These are phyloP conservation scores for Microplitis manilae DNA, from an alignment of 2,888 invertebrate genomes.

Conservation along the genomic window DNA sequence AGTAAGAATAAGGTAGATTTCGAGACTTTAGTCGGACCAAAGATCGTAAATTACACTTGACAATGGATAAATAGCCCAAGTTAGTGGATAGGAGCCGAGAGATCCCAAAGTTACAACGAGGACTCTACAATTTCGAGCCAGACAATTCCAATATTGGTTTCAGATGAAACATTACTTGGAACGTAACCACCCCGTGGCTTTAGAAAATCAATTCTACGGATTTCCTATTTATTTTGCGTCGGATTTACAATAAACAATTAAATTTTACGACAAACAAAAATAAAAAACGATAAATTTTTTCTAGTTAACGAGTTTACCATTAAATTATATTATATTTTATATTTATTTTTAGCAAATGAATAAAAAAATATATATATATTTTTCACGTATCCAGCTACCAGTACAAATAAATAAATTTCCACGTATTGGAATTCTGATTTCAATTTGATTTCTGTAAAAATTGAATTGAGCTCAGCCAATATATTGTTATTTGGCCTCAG, in stretches of 20 bases:
- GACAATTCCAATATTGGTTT: slow-evolving; percentile 38
- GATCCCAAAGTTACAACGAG: slow-evolving; percentile 31
- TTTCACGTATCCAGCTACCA: slow-evolving; percentile 3
- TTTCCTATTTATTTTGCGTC: neutral
- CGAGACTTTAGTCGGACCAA: slow-evolving; percentile 25
- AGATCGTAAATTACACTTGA: slow-evolving; percentile 42
- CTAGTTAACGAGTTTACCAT: neutral
- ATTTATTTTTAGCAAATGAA: neutral
- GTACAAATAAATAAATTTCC: slow-evolving; percentile 19
- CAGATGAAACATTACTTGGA: slow-evolving; percentile 29
- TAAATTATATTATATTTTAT: neutral
- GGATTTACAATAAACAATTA: neutral
- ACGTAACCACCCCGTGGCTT: slow-evolving; percentile 11
- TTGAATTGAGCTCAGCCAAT: slow-evolving; percentile 42
- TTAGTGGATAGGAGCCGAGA: slow-evolving; percentile 30
- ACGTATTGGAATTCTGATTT: slow-evolving; percentile 40
- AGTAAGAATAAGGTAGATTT: slow-evolving; percentile 14
- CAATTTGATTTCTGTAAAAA: slow-evolving; percentile 49
- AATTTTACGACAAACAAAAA: neutral
- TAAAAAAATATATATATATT: neutral
- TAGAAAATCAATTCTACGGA: slow-evolving; percentile 24
- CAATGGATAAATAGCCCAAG: slow-evolving; percentile 61
- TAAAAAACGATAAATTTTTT: neutral
- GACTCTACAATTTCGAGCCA: slow-evolving; percentile 33
- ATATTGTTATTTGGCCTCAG: neutral